Evolutionary conservation across 2,888 invertebrate genomes (phyloP).

Genomic region (Aquatica leii): DNA sequence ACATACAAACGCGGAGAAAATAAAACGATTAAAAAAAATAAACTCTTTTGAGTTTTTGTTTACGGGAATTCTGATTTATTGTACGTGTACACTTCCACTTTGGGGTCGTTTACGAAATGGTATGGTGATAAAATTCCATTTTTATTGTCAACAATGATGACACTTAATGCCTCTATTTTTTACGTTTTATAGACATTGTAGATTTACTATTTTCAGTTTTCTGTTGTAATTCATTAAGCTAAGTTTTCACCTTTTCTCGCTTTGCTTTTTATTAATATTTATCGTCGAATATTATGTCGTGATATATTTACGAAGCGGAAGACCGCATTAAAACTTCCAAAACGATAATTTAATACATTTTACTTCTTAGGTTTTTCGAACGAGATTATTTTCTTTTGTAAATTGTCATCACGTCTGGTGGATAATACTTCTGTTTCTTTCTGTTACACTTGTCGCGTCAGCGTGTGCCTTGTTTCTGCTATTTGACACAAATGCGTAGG

Average conservation of each 20-base stretch:
- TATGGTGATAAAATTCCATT: conserved; percentile 15
- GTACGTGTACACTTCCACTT: conserved; percentile 14
- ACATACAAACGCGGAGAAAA: background rate
- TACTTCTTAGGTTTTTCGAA: too few species aligned
- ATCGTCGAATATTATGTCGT: background rate
- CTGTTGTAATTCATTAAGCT: conserved; percentile 10
- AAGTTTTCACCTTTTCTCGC: background rate
- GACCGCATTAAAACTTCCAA: background rate
- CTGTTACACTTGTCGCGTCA: too few species aligned
- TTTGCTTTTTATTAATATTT: conserved; percentile 3
- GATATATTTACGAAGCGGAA: conserved; percentile 6
- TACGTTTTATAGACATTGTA: background rate
- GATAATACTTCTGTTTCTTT: too few species aligned
- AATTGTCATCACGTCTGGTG: too few species aligned
- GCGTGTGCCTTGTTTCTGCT: too few species aligned
- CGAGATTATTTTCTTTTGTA: too few species aligned
- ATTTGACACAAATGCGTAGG: too few species aligned
- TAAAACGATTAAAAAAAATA: background rate
- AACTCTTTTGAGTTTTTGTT: background rate
- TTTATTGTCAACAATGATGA: conserved; percentile 23
- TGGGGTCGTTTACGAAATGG: conserved; percentile 13
- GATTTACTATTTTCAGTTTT: conserved; percentile 9
- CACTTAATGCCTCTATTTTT: conserved; percentile 10
- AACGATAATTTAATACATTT: background rate
- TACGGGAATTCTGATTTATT: conserved; percentile 16